Evolutionary conservation across 1,140 invertebrate species (phyloP).

Genomic region (Bombus superbus): DNA sequence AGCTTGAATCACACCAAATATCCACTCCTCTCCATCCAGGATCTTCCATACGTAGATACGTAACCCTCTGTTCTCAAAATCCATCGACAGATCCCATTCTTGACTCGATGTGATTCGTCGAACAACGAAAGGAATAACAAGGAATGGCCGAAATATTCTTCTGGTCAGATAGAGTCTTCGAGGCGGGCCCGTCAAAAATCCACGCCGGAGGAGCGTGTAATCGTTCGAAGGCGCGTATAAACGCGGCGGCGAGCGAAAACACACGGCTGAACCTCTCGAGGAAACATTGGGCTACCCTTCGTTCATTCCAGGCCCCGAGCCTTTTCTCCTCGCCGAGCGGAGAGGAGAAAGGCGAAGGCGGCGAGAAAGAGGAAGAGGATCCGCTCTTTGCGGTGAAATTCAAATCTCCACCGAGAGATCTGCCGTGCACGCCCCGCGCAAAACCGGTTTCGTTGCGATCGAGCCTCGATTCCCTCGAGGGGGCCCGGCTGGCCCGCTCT

Average conservation of each 20-base stretch:
- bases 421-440: conserved; percentile 45
- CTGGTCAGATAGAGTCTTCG: background rate
- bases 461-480: background rate
- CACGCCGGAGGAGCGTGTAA: conserved; percentile 26
- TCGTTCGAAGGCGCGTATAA: conserved; percentile 42
- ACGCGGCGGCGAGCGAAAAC: conserved; percentile 32
- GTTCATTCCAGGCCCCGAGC: conserved; percentile 13
- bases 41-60: background rate
- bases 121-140: too few relatives aligned
- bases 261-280: background rate
- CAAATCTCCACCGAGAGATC: conserved; percentile 61
- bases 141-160: too few relatives aligned
- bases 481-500: background rate
- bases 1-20: background rate
- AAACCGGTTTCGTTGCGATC: conserved; percentile 62
- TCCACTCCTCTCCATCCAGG: too few relatives aligned
- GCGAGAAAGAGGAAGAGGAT: conserved; percentile 58
- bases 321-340: background rate
- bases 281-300: conserved; percentile 44
- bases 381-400: conserved; percentile 64
- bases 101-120: too few relatives aligned
- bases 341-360: conserved; percentile 49
- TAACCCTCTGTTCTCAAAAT: background rate
- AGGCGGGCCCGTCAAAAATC: conserved; percentile 21
- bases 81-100: too few relatives aligned